phyloP scores from a whole-genome alignment of 1,140 invertebrate species.

The Formica exsecta region DNA sequence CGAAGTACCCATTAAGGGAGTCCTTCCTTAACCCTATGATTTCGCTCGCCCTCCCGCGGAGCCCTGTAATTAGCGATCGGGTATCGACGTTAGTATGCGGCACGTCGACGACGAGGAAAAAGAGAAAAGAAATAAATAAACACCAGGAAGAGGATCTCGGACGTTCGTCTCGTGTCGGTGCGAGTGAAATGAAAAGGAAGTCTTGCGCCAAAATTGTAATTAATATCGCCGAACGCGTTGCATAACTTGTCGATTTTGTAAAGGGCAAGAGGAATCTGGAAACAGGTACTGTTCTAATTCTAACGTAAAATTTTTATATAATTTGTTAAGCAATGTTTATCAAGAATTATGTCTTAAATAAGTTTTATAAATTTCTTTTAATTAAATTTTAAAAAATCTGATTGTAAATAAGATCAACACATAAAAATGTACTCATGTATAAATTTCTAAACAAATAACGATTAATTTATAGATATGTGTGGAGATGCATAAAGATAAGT shows the following conservation, averaged over 20 bases:
- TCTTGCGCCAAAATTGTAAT: constrained; percentile 37
- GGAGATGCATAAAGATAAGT: neutral
- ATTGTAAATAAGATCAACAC: too few species aligned
- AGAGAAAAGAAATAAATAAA: constrained; percentile 7
- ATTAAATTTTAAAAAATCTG: too few species aligned
- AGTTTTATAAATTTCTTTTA: too few species aligned
- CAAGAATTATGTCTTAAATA: too few species aligned
- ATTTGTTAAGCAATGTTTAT: neutral
- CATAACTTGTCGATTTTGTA: neutral
- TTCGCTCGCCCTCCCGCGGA: constrained; percentile 48
- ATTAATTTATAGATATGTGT: neutral
- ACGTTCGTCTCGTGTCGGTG: constrained; percentile 16
- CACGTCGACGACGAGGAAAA: neutral
- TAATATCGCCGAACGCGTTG: constrained; percentile 23
- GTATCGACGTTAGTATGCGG: constrained; percentile 39
- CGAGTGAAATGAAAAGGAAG: constrained; percentile 35
- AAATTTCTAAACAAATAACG: neutral
- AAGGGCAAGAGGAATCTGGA: neutral
- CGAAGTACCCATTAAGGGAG: constrained; percentile 50
- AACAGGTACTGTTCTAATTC: neutral
- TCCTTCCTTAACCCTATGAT: constrained; percentile 64
- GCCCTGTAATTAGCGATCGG: constrained; percentile 40
- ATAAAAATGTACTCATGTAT: too few species aligned
- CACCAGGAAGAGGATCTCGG: neutral
- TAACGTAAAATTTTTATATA: too few species aligned